Evolutionary conservation across 2,797 vertebrate species (phyloP), one percentile per base, ranked within the genome.

Genomic region (Sebastes diaconus): DNA sequence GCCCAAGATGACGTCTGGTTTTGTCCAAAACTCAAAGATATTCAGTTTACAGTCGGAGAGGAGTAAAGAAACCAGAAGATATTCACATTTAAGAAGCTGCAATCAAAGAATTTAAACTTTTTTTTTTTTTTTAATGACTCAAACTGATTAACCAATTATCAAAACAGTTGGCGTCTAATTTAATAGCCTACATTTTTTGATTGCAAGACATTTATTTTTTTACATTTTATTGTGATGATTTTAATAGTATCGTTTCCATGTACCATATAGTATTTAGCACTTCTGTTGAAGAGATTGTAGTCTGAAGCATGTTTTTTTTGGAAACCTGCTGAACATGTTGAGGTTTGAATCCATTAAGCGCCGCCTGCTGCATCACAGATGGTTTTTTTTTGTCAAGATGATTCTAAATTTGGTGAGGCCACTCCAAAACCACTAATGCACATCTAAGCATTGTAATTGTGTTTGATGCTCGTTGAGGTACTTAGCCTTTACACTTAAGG

Each of bases 401-500:
- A 77, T 71, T 12, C 80, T 81, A 85, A 77, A 90, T 89, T 91
- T 76, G 67, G 65, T 16, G 46, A 68, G 55, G 61, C 83, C 87
- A 90, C 88, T 92, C 75, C 71, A 70, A 91, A 90, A 89, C 89
- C 89, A 76, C 92, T 83, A 92, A 91, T 91, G 90, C 87, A 77
- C 74, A 1, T 76, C 60, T 16, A 52, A 52, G 46, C 64, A 50
- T 52, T 70, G 77, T 80, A 86, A 87, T 83, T 85, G 73, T 61
- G 76, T 91, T 90, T 84, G 81, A 52, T 73, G 79, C 86, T 83
- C 84, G 13, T 70, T 69, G 83, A 92, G 83, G 68, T 90, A 83
- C 89, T 91, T 73, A 79, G 81, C 78, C 67, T 86, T 90, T 87
- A 86, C 80, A 81, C 90, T 89, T 52, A 86, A 90, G 79, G 42